Evolutionary conservation across 1,140 invertebrate species (phyloP).

Genomic region (Drosophila nebulosa): DNA sequence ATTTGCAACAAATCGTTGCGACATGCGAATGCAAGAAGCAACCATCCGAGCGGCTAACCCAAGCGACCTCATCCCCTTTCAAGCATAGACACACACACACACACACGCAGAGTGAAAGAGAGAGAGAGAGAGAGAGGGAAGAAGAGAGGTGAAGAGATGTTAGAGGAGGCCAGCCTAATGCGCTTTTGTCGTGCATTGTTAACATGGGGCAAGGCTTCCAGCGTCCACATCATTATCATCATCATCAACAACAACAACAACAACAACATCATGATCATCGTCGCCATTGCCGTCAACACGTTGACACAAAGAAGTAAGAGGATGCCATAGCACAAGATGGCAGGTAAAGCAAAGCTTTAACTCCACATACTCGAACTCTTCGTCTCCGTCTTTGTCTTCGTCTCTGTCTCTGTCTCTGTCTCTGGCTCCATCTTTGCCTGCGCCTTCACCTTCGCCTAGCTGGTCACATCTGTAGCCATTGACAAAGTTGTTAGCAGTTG

Average conservation of each 20-base stretch:
- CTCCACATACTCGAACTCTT: too few relatives aligned
- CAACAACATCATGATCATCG: conserved; percentile 34
- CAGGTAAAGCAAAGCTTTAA: conserved; percentile 28
- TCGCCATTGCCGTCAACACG: conserved; percentile 69
- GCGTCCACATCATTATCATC: not conserved
- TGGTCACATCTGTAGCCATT: conserved; percentile 61
- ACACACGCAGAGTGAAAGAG: not conserved
- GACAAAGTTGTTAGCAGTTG: conserved; percentile 60
- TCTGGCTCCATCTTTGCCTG: too few relatives aligned
- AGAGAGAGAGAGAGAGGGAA: not conserved
- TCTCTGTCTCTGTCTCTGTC: too few relatives aligned
- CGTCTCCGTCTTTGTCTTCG: too few relatives aligned
- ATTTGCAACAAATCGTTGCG: conserved; percentile 75
- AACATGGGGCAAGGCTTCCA: conserved; percentile 33
- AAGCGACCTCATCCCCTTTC: conserved; percentile 25
- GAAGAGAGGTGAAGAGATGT: not conserved
- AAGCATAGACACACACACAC: not conserved
- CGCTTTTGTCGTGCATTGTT: conserved; percentile 74
- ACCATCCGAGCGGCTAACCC: conserved; percentile 49
- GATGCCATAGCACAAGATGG: not conserved
- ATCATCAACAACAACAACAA: not conserved
- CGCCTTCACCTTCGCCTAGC: not conserved
- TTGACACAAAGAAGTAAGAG: conserved; percentile 40
- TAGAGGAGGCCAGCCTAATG: conserved; percentile 36
- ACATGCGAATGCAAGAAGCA: conserved; percentile 53